phyloP scores from a whole-genome alignment of 2,113 vertebrate species.

The Sapajus apella region DNA sequence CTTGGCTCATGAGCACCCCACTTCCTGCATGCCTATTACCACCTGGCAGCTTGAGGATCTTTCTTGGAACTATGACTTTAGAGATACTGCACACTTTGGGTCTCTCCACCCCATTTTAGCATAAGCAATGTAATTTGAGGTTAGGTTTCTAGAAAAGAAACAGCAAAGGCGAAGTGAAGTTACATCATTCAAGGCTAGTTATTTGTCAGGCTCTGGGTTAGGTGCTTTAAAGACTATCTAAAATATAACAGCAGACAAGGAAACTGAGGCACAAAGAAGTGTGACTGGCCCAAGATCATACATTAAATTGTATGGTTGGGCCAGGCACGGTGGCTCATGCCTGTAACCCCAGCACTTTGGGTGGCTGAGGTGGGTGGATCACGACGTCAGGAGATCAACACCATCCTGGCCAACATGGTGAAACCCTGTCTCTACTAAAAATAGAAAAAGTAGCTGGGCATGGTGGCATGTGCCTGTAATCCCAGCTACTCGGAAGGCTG shows the following conservation, averaged over 20 bases:
- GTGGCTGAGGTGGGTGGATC: too few relatives aligned
- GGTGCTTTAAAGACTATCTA: background rate
- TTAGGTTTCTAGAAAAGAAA: background rate
- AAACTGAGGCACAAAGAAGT: background rate
- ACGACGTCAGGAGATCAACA: too few relatives aligned
- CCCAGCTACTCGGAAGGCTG: too few relatives aligned
- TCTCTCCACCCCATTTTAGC: background rate
- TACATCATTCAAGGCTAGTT: background rate
- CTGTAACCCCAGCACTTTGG: too few relatives aligned
- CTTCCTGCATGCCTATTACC: slow-evolving; percentile 34
- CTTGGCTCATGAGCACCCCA: background rate
- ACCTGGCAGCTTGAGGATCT: background rate
- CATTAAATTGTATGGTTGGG: background rate
- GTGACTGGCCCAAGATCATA: background rate
- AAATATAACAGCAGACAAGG: background rate
- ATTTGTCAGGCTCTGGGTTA: background rate
- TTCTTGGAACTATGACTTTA: background rate
- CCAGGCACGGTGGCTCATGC: rapidly evolving
- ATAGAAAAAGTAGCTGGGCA: too few relatives aligned
- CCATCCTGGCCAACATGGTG: too few relatives aligned
- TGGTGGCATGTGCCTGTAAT: too few relatives aligned
- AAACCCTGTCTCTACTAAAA: too few relatives aligned
- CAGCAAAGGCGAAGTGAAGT: background rate
- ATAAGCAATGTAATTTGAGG: background rate
- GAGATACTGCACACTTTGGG: background rate